Conservation (phyloP, 1,140 invertebrate species). For the Pseudomyrmex flavicornis region DNA sequence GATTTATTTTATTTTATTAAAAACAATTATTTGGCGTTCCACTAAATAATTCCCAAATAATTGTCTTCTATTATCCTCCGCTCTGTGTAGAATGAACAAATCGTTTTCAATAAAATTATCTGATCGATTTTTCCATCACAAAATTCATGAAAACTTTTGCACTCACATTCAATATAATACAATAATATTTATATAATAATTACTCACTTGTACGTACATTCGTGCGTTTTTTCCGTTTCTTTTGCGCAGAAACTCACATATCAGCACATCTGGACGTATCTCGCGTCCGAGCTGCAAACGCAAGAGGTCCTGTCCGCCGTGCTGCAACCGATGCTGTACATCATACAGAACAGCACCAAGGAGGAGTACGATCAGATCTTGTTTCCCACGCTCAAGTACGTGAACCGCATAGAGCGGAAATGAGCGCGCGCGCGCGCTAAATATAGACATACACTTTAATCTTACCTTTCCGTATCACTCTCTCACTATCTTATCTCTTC, state of each 20-base stretch:
- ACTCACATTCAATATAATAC: too few relatives aligned
- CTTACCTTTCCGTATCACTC: neutral
- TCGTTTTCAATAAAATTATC: too few relatives aligned
- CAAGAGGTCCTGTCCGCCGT: conserved; percentile 95
- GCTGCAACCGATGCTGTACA: conserved; percentile 94
- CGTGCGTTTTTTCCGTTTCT: neutral
- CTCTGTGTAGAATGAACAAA: too few relatives aligned
- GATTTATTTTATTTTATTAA: too few relatives aligned
- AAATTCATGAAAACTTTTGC: too few relatives aligned
- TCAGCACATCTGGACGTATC: conserved; percentile 96
- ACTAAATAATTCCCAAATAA: too few relatives aligned
- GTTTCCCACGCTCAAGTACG: conserved; percentile 92
- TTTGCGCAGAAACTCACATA: conserved; percentile 96
- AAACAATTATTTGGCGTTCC: too few relatives aligned
- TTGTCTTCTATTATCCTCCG: too few relatives aligned
- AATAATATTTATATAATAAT: too few relatives aligned
- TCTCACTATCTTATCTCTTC: conserved; percentile 1
- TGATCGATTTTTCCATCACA: too few relatives aligned
- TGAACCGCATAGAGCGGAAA: conserved; percentile 42
- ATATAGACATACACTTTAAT: conserved; percentile 22
- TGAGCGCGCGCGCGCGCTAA: conserved; percentile 17
- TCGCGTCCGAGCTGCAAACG: conserved; percentile 93
- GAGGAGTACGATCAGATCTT: conserved; percentile 95
- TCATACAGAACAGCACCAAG: conserved; percentile 93
- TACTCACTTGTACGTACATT: too few relatives aligned